Base-by-base conservation (phyloP, 1,140 invertebrate genomes). In the Monomorium pharaonis region DNA sequence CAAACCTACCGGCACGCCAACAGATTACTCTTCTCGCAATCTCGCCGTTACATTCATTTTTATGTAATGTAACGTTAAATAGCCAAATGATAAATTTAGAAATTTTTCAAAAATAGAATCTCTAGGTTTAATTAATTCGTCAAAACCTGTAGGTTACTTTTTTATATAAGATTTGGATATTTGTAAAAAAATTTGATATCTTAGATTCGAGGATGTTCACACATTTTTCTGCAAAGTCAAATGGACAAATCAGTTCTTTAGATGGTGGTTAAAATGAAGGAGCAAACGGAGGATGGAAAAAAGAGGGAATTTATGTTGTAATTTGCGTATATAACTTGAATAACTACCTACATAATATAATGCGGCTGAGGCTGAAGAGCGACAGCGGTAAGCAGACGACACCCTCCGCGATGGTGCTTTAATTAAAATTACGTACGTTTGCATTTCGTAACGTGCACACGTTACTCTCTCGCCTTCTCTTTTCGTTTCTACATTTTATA, bases 1-100 rank as follows among this genome's bases (percentile, higher is more conserved):
- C 86, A 98, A 95, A 93, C 97, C 97, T 97, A 86, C 72, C 58
- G 75, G 47, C 51, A 69, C 69, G 70, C 24, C 60, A 42, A 14
- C 51, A 24, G 18, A 74, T 83, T 83, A 83, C 51, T 74, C 72
- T n/a, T 21, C 30, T 65, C 42, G 75, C 75, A 63, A 63, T 30
- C n/a, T n/a, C n/a, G n/a, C n/a, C 5, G 7, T 69, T 44, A 69
- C 37, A 30, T 30, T n/a, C n/a, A 51, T 4, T 49, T 70, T 37
- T 37, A 51, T 33, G 3, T 58, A 42, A 24, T 18, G 12, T 58
- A 24, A 12, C 14, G 12, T 67, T 47, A 54, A 72, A 21, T 74
- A 1, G 3, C 4, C 0, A 6, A 37, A 56, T 3, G 14, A 74
- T 37, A 74, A 16, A 16, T 74, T 56, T 37, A 37, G 12, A 58